Evolutionary conservation across 2,113 vertebrate genomes (phyloP).

Genomic region (Dicerorhinus sumatrensis): DNA sequence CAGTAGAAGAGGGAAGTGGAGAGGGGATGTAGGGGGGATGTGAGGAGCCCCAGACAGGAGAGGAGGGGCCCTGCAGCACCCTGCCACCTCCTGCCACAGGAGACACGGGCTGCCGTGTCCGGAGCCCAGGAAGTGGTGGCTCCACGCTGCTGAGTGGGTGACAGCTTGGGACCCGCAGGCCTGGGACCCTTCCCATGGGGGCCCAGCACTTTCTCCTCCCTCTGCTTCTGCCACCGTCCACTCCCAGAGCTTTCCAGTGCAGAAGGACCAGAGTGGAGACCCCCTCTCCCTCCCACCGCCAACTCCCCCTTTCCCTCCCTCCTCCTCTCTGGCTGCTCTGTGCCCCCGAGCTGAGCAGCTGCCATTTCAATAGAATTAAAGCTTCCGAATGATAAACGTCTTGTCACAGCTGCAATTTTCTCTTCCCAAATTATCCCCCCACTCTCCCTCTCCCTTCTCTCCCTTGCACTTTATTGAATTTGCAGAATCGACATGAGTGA

Average conservation of each 20-base stretch:
- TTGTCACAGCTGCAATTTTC: constrained; percentile 93
- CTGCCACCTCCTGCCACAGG: background rate
- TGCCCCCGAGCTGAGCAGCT: constrained; percentile 80
- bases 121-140: background rate
- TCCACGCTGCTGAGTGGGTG: background rate
- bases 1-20: constrained; percentile 27
- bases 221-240: constrained; percentile 18
- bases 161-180: background rate
- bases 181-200: background rate
- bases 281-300: background rate
- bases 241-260: constrained; percentile 25
- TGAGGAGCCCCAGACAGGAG: background rate
- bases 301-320: constrained; percentile 55
- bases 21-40: background rate
- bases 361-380: constrained; percentile 90
- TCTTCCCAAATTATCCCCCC: constrained; percentile 91
- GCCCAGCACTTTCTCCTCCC: background rate
- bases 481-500: constrained; percentile 82
- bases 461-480: constrained; percentile 79
- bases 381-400: constrained; percentile 89
- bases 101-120: background rate
- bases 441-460: constrained; percentile 76
- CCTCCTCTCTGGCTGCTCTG: constrained; percentile 66
- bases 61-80: background rate
- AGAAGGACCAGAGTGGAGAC: constrained; percentile 71